Base-by-base conservation (phyloP, 2,888 invertebrate species). In the Aproaerema taeniolella region DNA sequence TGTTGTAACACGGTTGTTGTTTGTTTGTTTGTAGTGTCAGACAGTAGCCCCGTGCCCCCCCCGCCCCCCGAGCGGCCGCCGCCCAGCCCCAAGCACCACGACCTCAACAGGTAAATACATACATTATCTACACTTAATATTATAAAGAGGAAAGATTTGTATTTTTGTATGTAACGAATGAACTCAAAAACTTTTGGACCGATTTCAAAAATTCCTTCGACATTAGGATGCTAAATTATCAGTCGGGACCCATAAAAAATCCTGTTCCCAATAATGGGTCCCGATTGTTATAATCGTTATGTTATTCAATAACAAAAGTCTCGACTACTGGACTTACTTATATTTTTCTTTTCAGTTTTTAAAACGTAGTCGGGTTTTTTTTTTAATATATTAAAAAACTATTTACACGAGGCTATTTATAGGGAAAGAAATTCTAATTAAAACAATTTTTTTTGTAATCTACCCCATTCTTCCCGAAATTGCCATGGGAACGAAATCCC, bases 1-100 rank as follows among this genome's bases (percentile, higher is more conserved):
- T 6, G 4, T 20, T 20, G 20, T 20, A 6, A 8, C 20, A 20
- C 8, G 20, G 20, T 6, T 8, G 4, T 20, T 20, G 20, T 6
- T 8, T 20, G 20, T 20, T 20, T 8, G 4, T 20, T 8, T 20
- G 4, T 20, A 20, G 20, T 20, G 20, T 20, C 20, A 20, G 20
- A 20, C 20, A n/a, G n/a, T n/a, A n/a, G n/a, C n/a, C n/a, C n/a
- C n/a, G n/a, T n/a, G 9, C 35, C 26, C 2, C 37, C 20, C 20
- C 12, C 30, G 43, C 39, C 37, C 9, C 37, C 43, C 16, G 43
- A 75, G 45, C 57, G 73, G 9, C 72, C 78, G 9, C 63, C 65
- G 49, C 79, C 78, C 2, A 79, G 79, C 44, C 81, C 85, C 13
- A 76, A 77, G 31, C 68, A 67, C 24, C 64, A 61, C 25, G 80